These are phyloP conservation scores for Argyrosomus regius DNA, from an alignment of 2,797 vertebrate genomes.

Conservation along the genomic window DNA sequence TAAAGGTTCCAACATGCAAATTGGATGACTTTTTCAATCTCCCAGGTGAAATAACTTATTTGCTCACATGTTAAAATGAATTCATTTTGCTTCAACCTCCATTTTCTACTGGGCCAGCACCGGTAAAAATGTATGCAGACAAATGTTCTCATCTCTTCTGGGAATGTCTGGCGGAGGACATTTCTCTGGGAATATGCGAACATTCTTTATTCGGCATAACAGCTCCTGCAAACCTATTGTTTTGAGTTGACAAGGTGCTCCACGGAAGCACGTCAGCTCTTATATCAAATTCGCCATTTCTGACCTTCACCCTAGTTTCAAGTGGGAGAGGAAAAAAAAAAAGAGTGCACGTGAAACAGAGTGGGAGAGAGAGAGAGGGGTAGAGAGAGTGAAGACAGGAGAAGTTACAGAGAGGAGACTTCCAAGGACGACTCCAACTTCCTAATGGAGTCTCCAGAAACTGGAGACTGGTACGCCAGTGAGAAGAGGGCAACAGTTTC, in stretches of 20 bases:
- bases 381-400: conserved; percentile 66
- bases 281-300: conserved; percentile 86
- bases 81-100: conserved; percentile 76
- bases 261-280: conserved; percentile 81
- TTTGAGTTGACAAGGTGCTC: conserved; percentile 87
- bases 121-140: conserved; percentile 82
- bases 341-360: conserved; percentile 59
- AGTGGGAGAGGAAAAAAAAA: conserved; percentile 56
- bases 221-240: conserved; percentile 85
- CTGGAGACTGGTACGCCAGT: conserved; percentile 55
- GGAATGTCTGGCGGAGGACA: conserved; percentile 79
- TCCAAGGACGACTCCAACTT: conserved; percentile 87
- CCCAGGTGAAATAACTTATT: conserved; percentile 67
- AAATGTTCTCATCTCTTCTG: conserved; percentile 83
- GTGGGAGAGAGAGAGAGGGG: conserved; percentile 53
- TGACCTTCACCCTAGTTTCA: conserved; percentile 87
- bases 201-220: conserved; percentile 81
- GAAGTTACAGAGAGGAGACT: conserved; percentile 83
- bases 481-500: conserved; percentile 69
- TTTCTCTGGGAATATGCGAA: conserved; percentile 83
- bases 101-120: conserved; percentile 65
- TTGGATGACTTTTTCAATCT: conserved; percentile 63
- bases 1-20: conserved; percentile 58
- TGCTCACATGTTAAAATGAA: conserved; percentile 72
- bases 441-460: conserved; percentile 82